Base-by-base conservation (phyloP, 2,797 vertebrate genomes). In the Alauda arvensis region DNA sequence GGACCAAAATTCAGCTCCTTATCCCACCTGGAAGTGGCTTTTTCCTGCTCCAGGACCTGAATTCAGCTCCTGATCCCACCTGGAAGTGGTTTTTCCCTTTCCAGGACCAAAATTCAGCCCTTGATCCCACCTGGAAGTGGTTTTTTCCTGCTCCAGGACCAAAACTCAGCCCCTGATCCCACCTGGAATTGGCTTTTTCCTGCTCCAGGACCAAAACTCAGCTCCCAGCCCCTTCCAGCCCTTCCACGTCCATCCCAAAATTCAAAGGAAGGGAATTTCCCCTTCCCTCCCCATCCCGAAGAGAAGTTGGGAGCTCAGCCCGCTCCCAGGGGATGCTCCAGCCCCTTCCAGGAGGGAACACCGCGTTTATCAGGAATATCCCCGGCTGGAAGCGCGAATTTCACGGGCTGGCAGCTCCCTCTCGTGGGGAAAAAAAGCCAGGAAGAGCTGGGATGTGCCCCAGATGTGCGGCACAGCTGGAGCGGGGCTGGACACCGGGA, bases 391-490 rank as follows among this genome's bases (percentile, higher is more conserved):
- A 21, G 29, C 6, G 37, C 18, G 48, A 3, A 70, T 93, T 91
- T n/a, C 2, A 25, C 31, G 67, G 81, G 81, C 88, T 17, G 75
- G 43, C 48, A 43, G 93, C 93, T 72, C 93, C 93, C 70, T 88
- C 92, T 92, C 33, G 81, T 83, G 93, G 93, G 79, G 6, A 15
- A 17, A 12, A 37, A 45, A 18, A 6, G 6, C 2, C 16, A 6
- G 28, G 8, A 31, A 8, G 18, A 8, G 77, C 43, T 0, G 31
- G 68, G 18, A 2, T 7, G 70, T 3, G 55, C 9, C 8, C 74
- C 93, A 92, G 89, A 79, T 91, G 85, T 63, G 76, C 53, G 0
- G 46, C 83, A 39, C 85, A 89, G 91, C 88, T 92, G 91, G 88
- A 92, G 19, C 3, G 4, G 20, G 39, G 2, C 2, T 1, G 21